Conservation (phyloP, 2,888 invertebrate genomes). For the Nesidiocoris tenuis region DNA sequence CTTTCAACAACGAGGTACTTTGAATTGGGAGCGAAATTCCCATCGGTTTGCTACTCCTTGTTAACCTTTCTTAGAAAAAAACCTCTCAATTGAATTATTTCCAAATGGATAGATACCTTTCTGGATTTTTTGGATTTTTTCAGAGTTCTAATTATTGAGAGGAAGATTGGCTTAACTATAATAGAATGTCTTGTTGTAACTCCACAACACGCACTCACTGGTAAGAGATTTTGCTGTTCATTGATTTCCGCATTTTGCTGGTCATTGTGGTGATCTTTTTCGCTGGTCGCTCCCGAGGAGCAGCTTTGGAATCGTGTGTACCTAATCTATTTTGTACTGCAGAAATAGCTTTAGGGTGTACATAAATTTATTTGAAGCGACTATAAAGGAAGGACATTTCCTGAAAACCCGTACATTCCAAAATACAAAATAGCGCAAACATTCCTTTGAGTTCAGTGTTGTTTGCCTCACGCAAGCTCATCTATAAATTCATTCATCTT, state of each 20-base stretch:
- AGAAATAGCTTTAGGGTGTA: conserved; percentile 34
- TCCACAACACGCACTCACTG: not conserved
- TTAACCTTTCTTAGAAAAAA: too few species aligned
- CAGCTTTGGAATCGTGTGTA: conserved; percentile 17
- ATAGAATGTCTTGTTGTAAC: not conserved
- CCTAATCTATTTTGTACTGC: conserved; percentile 33
- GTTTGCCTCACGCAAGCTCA: conserved; percentile 31
- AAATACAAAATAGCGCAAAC: conserved; percentile 31
- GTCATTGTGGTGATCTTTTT: conserved; percentile 5
- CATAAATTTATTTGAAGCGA: not conserved
- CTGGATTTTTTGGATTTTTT: too few species aligned
- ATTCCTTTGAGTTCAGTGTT: conserved; percentile 13
- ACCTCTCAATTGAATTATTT: too few species aligned
- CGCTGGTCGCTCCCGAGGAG: conserved; percentile 1
- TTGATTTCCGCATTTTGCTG: not conserved
- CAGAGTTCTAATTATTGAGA: too few species aligned
- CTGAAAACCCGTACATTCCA: too few species aligned
- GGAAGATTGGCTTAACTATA: not conserved
- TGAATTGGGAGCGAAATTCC: too few species aligned
- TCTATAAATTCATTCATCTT: conserved; percentile 13
- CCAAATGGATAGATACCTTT: too few species aligned
- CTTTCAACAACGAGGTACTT: too few species aligned
- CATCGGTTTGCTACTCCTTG: too few species aligned
- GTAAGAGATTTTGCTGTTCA: not conserved
- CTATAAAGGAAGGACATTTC: not conserved